Conservation (phyloP, 2,797 vertebrate genomes). For the Typhlichthys subterraneus region DNA sequence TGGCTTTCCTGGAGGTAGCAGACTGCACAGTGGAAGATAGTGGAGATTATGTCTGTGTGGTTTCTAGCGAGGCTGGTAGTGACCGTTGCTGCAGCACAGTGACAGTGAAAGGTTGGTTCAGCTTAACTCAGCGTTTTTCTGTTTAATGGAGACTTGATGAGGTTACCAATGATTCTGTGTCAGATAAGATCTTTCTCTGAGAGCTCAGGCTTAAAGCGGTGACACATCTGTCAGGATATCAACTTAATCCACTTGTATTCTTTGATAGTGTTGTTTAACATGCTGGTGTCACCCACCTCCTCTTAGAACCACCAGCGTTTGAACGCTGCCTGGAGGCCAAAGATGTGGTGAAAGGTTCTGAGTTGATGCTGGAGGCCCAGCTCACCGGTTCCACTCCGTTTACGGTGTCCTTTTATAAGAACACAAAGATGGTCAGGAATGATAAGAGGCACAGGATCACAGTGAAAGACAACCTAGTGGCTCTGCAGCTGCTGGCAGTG, state of each 20-base stretch:
- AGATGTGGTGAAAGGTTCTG: conserved; percentile 92
- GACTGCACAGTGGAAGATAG: conserved; percentile 81
- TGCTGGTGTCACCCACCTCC: conserved; percentile 51
- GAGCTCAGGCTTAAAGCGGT: too few species aligned
- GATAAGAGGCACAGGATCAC: conserved; percentile 91
- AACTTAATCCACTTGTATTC: conserved; percentile 1
- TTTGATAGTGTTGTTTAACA: not conserved
- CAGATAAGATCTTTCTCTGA: too few species aligned
- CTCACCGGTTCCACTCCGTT: conserved; percentile 90
- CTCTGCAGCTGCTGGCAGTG: conserved; percentile 87
- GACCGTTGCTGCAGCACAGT: conserved; percentile 88
- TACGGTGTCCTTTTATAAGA: conserved; percentile 90
- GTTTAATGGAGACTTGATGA: too few species aligned
- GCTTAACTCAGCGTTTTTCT: not conserved
- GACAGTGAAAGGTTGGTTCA: conserved; percentile 93
- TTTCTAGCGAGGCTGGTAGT: conserved; percentile 91
- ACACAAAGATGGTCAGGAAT: conserved; percentile 86
- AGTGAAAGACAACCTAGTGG: conserved; percentile 83
- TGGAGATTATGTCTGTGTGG: conserved; percentile 91
- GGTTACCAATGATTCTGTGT: not conserved
- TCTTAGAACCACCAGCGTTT: conserved; percentile 90
- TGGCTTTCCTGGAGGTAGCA: conserved; percentile 79
- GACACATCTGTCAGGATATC: not conserved
- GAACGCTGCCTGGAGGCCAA: conserved; percentile 87
- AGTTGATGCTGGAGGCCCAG: conserved; percentile 87